phyloP scores from a whole-genome alignment of 2,888 invertebrate genomes.

The Limnephilus lunatus region DNA sequence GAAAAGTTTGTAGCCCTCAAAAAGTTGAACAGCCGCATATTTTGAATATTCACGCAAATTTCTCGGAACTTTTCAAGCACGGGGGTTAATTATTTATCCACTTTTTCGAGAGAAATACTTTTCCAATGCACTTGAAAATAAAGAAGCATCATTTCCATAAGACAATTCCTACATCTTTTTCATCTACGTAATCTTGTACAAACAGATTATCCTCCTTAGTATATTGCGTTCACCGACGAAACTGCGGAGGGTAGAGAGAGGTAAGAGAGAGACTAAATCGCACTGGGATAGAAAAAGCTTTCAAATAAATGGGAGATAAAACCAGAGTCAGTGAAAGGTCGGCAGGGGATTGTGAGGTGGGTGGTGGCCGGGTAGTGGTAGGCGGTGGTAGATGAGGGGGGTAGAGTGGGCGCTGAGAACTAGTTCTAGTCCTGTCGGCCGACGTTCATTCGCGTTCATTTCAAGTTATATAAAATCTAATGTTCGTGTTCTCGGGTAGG shows the following conservation, averaged over 20 bases:
- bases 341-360: slow-evolving; percentile 16
- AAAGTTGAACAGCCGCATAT: background rate
- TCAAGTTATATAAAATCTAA: slow-evolving; percentile 49
- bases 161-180: slow-evolving; percentile 25
- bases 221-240: slow-evolving; percentile 46
- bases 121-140: slow-evolving; percentile 21
- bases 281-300: slow-evolving; percentile 62
- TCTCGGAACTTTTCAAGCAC: background rate
- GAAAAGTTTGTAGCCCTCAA: background rate
- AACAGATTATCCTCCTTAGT: slow-evolving; percentile 61
- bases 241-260: slow-evolving; percentile 7
- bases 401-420: background rate
- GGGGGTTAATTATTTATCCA: background rate
- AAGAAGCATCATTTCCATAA: slow-evolving; percentile 9
- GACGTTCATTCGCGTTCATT: slow-evolving; percentile 49
- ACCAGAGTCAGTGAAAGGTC: slow-evolving; percentile 55
- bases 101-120: background rate
- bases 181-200: slow-evolving; percentile 57
- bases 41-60: background rate
- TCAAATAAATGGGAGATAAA: slow-evolving; percentile 64
- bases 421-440: slow-evolving; percentile 48
- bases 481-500: slow-evolving; percentile 28
- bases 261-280: slow-evolving; percentile 50
- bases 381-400: background rate
- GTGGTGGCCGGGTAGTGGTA: background rate